Conservation (phyloP, 2,888 invertebrate genomes). For the Amblyteles armatorius region DNA sequence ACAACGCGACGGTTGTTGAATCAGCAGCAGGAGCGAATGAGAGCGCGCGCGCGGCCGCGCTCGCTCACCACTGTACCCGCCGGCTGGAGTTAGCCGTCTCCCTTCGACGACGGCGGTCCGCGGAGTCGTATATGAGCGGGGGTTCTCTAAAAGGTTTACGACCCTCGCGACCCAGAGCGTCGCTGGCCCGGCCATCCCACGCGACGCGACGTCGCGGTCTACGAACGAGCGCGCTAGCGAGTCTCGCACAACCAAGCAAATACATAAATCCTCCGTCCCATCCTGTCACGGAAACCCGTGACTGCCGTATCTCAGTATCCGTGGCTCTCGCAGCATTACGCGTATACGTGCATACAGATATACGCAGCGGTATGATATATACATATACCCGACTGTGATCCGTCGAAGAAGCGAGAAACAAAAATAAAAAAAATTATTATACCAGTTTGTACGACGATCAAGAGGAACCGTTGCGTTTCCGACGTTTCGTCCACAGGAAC, state of each 20-base stretch:
- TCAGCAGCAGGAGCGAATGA: slow-evolving; percentile 54
- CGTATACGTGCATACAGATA: neutral
- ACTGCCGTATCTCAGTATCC: slow-evolving; percentile 30
- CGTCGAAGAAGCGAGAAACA: neutral
- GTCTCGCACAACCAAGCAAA: slow-evolving; percentile 31
- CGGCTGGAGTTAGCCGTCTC: slow-evolving; percentile 20
- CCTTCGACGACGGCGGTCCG: slow-evolving; percentile 20
- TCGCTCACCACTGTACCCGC: slow-evolving; percentile 6
- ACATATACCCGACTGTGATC: neutral
- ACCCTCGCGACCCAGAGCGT: slow-evolving; percentile 61
- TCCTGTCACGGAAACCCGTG: slow-evolving; percentile 31
- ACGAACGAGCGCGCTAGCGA: slow-evolving; percentile 56
- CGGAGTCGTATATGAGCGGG: slow-evolving; percentile 20
- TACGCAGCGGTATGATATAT: neutral
- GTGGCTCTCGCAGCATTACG: neutral
- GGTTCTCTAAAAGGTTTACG: slow-evolving; percentile 64
- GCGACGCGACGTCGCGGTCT: slow-evolving; percentile 67
- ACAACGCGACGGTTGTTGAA: slow-evolving; percentile 63
- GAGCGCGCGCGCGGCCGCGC: slow-evolving; percentile 1
- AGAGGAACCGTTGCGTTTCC: neutral
- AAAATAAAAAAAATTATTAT: neutral
- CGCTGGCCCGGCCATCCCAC: slow-evolving; percentile 52
- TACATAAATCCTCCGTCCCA: slow-evolving; percentile 47
- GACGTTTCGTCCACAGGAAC: neutral
- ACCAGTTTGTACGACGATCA: slow-evolving; percentile 2